Evolutionary conservation across 2,113 vertebrate genomes (phyloP).

Genomic region (Nycticebus coucang): DNA sequence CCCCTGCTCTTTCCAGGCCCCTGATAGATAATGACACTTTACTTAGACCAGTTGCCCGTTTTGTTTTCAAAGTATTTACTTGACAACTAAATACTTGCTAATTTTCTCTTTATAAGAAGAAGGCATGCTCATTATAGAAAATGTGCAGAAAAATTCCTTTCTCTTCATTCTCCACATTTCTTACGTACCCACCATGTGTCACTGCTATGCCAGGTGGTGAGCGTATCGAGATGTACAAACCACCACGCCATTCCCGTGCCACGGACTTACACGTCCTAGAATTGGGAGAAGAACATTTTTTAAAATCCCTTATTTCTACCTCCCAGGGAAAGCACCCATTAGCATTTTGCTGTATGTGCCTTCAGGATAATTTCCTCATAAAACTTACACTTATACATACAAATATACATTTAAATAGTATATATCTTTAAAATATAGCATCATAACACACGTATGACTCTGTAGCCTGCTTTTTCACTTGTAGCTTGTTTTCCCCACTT

Average conservation of each 20-base stretch:
- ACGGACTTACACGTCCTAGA: neutral
- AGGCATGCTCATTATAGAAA: neutral
- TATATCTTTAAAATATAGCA: neutral
- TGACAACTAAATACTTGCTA: neutral
- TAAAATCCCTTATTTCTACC: neutral
- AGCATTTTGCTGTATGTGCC: neutral
- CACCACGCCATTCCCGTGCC: rapidly evolving
- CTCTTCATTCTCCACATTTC: no score
- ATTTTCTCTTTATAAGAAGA: neutral
- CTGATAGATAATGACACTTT: neutral
- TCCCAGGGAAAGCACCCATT: neutral
- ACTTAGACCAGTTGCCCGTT: neutral
- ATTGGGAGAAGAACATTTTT: neutral
- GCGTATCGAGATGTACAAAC: rapidly evolving
- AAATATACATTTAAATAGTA: neutral
- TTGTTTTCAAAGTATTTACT: neutral
- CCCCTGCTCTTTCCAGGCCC: no score
- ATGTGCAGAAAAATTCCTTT: neutral
- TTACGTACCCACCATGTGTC: neutral
- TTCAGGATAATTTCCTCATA: neutral
- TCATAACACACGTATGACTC: neutral
- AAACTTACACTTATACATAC: neutral
- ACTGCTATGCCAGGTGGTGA: rapidly evolving
- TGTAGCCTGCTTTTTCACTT: neutral
- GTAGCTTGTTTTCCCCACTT: neutral